phyloP scores from a whole-genome alignment of 1,140 invertebrate genomes.

The Bathynomus jamesi region DNA sequence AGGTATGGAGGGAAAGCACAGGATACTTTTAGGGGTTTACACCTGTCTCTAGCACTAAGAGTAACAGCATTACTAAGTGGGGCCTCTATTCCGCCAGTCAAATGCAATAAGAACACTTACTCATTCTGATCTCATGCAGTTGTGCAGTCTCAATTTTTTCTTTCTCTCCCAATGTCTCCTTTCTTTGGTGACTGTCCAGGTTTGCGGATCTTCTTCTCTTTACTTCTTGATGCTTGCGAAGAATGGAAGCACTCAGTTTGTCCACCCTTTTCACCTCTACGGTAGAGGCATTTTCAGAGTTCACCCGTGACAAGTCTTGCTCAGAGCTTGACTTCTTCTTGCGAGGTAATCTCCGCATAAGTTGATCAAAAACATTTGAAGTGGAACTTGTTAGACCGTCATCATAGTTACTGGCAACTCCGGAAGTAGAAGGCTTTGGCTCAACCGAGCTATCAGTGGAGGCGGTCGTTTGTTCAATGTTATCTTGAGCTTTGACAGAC shows the following conservation, averaged over 20 bases:
- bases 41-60: no score
- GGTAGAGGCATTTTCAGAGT: background rate
- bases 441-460: background rate
- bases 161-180: background rate
- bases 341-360: background rate
- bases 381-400: background rate
- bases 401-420: background rate
- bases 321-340: background rate
- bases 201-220: background rate
- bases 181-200: background rate
- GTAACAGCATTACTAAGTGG: no score
- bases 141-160: background rate
- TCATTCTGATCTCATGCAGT: background rate
- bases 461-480: background rate
- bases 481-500: background rate
- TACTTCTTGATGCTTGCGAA: background rate
- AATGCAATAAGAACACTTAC: background rate
- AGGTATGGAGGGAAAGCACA: no score
- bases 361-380: background rate
- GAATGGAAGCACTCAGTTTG: background rate
- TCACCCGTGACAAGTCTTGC: background rate
- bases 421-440: background rate
- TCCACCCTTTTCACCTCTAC: background rate
- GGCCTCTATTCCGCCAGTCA: no score
- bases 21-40: no score